A percentile compares a stretch with the other conserved stretches of the same genome.
phyloP scores from a whole-genome alignment of 2,888 invertebrate species.

The Mythimna loreyi region DNA sequence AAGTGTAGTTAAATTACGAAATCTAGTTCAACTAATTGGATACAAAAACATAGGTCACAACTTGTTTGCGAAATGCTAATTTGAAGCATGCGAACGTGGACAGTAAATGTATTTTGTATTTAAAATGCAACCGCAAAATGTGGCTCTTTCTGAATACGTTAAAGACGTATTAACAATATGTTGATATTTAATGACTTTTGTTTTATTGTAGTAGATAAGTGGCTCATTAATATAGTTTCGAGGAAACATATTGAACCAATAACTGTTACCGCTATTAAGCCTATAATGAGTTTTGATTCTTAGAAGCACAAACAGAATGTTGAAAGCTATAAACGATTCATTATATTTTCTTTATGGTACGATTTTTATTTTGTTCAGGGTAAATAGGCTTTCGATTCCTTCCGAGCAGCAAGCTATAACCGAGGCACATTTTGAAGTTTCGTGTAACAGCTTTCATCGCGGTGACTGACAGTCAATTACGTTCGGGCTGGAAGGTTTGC shows the following conservation, averaged over 20 bases:
- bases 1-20: slow-evolving; percentile 63
- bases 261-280: slow-evolving; percentile 30
- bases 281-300: slow-evolving; percentile 50
- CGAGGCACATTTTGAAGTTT: slow-evolving; percentile 39
- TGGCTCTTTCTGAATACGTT: slow-evolving; percentile 23
- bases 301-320: slow-evolving; percentile 42
- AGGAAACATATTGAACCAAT: slow-evolving; percentile 35
- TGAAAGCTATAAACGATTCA: slow-evolving; percentile 33
- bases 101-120: slow-evolving; percentile 50
- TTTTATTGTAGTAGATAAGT: slow-evolving; percentile 25
- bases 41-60: slow-evolving; percentile 66
- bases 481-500: slow-evolving; percentile 20
- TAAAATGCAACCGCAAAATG: slow-evolving; percentile 30
- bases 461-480: slow-evolving; percentile 49
- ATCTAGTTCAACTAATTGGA: slow-evolving; percentile 67
- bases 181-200: slow-evolving; percentile 17
- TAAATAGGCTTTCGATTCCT: slow-evolving; percentile 43
- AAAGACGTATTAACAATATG: slow-evolving; percentile 20
- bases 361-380: slow-evolving; percentile 27
- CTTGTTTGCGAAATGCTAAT: slow-evolving; percentile 66
- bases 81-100: slow-evolving; percentile 53
- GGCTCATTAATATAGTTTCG: slow-evolving; percentile 29
- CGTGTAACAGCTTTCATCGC: slow-evolving; percentile 46
- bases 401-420: slow-evolving; percentile 31
- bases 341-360: slow-evolving; percentile 25